phyloP scores from a whole-genome alignment of 2,797 vertebrate species.

The Gallinago stenura region DNA sequence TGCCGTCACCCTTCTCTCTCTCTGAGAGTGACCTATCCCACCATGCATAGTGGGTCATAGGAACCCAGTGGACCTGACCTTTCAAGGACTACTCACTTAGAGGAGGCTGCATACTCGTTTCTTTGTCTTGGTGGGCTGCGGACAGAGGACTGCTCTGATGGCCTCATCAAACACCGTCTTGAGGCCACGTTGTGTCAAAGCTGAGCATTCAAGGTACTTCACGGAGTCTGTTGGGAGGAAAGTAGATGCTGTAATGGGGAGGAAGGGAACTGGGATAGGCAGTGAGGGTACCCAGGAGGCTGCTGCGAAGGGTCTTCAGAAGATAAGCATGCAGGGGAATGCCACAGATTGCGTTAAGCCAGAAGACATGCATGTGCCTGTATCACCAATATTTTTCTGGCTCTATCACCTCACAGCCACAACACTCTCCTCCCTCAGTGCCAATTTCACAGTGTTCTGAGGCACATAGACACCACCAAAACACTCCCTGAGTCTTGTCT shows the following conservation, averaged over 20 bases:
- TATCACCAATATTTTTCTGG: background rate
- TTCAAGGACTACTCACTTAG: slow-evolving; percentile 70
- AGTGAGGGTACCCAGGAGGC: background rate
- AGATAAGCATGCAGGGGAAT: background rate
- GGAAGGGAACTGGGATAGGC: background rate
- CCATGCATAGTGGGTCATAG: background rate
- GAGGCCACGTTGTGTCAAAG: slow-evolving; percentile 90
- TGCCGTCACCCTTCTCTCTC: background rate
- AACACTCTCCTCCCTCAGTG: background rate
- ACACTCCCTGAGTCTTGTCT: background rate
- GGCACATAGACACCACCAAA: background rate
- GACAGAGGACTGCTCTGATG: slow-evolving; percentile 92
- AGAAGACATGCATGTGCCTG: background rate
- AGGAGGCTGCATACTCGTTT: slow-evolving; percentile 85
- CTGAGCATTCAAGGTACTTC: slow-evolving; percentile 93
- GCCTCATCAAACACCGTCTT: slow-evolving; percentile 95
- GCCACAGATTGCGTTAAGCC: background rate
- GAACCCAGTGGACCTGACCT: rapidly evolving
- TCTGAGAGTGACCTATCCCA: background rate
- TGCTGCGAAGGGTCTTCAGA: background rate
- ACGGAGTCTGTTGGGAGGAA: slow-evolving; percentile 81
- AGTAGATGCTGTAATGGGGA: background rate
- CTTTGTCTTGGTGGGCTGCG: slow-evolving; percentile 86
- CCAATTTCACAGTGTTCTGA: background rate
- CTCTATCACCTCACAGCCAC: background rate